Evolutionary conservation across 2,113 vertebrate genomes (phyloP), one percentile per base, ranked within the genome.

Genomic region (Bostrychus sinensis): DNA sequence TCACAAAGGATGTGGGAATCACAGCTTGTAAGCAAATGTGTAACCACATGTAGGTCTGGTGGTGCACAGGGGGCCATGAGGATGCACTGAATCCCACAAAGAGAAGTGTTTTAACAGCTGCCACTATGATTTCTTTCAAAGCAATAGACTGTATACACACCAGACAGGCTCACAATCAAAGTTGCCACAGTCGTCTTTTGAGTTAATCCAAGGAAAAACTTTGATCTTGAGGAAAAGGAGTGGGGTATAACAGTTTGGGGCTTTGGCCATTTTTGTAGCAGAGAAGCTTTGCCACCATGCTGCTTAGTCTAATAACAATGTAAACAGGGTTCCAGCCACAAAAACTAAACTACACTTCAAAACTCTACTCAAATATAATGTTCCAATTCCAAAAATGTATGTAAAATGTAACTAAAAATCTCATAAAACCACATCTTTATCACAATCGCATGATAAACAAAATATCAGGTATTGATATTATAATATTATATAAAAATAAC

Each of bases 71-170:
- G 51, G 55, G 45, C 28, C 19, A 17, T 61, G 17, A 30, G 70
- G 67, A 77, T 51, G 56, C 72, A 46, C 28, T 20, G 65, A 60
- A 42, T 66, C 70, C 60, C 42, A 82, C 77, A 56, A 55, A 74
- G 78, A 53, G 67, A 84, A 66, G 55, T 86, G 82, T 82, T 90
- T 87, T 78, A 83, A 87, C 81, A 83, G 83, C 82, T 83, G 80
- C 76, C 57, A 62, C 38, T 34, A 20, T 23, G 36, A 56, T 70
- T 84, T 65, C 69, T 76, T 72, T 82, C 59, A 70, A 65, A 75
- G 76, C 59, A 61, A 11, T 69, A 34, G 57, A 66, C 56, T 63
- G 25, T 25, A 55, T 26, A 43, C 64, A 75, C 43, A 62, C 59
- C 72, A 80, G 60, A 73, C 59, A 59, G 19, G 9, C 26, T 62